Evolutionary conservation across 2,888 invertebrate genomes (phyloP).

Genomic region (Protula sp.): DNA sequence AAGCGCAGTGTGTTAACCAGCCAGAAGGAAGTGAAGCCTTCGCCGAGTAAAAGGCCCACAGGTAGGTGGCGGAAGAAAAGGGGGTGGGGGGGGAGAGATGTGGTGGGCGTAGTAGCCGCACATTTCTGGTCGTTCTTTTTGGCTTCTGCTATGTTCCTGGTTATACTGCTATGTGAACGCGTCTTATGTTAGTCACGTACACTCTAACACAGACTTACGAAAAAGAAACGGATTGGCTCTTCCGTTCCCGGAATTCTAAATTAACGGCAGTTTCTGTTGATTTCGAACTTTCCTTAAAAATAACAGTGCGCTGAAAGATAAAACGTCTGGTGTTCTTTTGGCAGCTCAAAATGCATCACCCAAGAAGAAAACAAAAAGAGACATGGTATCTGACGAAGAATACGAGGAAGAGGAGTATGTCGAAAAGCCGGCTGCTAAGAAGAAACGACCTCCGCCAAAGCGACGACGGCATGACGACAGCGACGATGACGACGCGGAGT

Average conservation of each 20-base stretch:
- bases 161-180: no score
- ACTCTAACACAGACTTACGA: no score
- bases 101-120: background rate
- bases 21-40: no score
- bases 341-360: background rate
- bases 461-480: background rate
- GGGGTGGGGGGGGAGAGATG: background rate
- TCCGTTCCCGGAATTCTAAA: no score
- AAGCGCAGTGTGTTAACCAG: conserved; percentile 1
- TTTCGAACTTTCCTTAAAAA: no score
- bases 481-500: background rate
- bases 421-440: background rate
- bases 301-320: no score
- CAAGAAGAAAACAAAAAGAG: conserved; percentile 3
- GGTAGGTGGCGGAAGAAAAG: background rate
- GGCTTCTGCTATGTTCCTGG: no score
- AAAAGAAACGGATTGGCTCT: no score
- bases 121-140: background rate
- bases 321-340: no score
- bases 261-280: no score
- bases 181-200: no score
- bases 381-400: conserved; percentile 11
- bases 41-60: background rate
- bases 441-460: no score
- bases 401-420: conserved; percentile 33